A percentile compares a stretch with the other conserved stretches of the same genome.
Conservation (phyloP, 2,797 vertebrate genomes). For the Darevskia mixta region DNA sequence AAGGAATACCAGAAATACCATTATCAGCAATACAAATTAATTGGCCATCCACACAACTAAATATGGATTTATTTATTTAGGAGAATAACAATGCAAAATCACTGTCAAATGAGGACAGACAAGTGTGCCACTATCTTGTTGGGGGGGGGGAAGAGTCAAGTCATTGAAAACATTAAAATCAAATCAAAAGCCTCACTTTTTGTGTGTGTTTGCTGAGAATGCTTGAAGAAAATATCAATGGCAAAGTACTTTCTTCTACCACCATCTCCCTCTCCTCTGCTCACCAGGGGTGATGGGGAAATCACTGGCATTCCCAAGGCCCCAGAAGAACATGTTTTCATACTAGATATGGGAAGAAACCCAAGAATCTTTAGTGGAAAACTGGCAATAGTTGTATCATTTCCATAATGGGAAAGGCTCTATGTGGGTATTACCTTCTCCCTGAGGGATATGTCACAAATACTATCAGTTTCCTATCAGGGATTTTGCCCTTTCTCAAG, state of each 20-base stretch:
- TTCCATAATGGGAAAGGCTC: neutral
- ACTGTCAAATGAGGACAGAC: neutral
- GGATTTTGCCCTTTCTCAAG: too few relatives aligned
- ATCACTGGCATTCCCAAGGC: neutral
- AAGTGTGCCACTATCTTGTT: neutral
- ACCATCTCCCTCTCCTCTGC: neutral
- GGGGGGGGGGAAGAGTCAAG: neutral
- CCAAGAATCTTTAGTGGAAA: neutral
- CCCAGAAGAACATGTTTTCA: neutral
- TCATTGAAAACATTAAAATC: neutral
- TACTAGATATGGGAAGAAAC: neutral
- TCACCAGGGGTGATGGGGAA: neutral
- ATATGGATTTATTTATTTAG: neutral
- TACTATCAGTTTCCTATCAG: neutral
- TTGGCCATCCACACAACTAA: neutral
- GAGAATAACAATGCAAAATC: neutral
- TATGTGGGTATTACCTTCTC: neutral
- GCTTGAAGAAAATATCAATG: neutral
- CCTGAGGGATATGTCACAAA: neutral
- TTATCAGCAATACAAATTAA: neutral
- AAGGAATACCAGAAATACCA: neutral
- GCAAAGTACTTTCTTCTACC: neutral
- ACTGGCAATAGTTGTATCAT: neutral
- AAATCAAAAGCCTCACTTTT: neutral
- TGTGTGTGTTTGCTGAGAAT: neutral